These are phyloP conservation scores for Chalcis sispes DNA, from an alignment of 2,888 invertebrate genomes.

Conservation along the genomic window DNA sequence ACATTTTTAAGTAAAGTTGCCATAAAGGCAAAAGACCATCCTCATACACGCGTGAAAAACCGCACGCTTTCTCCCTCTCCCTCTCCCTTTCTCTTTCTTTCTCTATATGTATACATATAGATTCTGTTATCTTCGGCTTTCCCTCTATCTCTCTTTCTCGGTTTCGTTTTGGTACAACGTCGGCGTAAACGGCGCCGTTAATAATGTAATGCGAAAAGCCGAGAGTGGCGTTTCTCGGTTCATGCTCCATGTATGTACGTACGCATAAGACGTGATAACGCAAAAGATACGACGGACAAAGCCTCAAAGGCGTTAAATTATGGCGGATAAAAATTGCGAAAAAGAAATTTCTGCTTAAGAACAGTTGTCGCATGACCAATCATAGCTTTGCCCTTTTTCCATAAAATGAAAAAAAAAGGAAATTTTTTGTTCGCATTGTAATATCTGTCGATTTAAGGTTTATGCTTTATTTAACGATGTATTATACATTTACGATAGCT, in stretches of 20 bases:
- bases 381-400: no score
- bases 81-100: constrained; percentile 2
- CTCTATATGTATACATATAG: neutral
- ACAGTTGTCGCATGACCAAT: no score
- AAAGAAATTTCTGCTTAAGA: no score
- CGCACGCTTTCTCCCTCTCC: neutral
- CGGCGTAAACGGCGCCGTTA: constrained; percentile 20
- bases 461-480: no score
- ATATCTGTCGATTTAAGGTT: no score
- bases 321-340: neutral
- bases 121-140: neutral
- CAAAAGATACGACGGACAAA: neutral
- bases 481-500: no score
- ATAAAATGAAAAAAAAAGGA: no score
- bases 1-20: constrained; percentile 31
- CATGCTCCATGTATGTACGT: no score
- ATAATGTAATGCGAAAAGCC: constrained; percentile 19
- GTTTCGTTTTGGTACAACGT: neutral
- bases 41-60: neutral
- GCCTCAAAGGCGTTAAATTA: neutral
- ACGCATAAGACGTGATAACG: no score
- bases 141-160: neutral
- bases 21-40: constrained; percentile 18
- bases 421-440: no score
- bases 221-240: no score